Percentiles rank a stretch among this genome's conserved stretches.
Evolutionary conservation across 2,797 vertebrate species (phyloP).

Genomic region (Steatocranus sp.): DNA sequence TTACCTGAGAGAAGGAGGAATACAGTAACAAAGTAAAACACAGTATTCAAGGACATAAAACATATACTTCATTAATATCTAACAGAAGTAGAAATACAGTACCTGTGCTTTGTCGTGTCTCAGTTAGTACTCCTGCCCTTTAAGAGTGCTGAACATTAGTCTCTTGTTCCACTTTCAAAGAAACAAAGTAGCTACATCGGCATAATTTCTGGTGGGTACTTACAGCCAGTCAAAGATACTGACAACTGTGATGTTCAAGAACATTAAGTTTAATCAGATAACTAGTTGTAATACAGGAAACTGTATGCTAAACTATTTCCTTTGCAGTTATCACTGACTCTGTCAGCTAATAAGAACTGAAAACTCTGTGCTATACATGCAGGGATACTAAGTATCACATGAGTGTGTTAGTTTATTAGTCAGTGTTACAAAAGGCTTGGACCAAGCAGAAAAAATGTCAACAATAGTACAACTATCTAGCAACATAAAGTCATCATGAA

Average conservation of each 20-base stretch:
- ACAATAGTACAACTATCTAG: not conserved
- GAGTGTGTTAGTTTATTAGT: not conserved
- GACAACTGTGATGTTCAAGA: not conserved
- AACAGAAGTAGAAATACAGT: not conserved
- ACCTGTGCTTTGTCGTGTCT: not conserved
- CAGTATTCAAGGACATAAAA: conserved; percentile 12
- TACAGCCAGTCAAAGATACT: not conserved
- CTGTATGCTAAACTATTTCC: not conserved
- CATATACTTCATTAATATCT: conserved; percentile 28
- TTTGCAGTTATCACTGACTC: not conserved
- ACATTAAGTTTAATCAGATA: not conserved
- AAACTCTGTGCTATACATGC: not conserved
- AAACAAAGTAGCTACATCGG: not conserved
- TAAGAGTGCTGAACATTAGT: not conserved
- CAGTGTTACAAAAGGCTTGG: not conserved
- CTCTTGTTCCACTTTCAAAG: conserved; percentile 5
- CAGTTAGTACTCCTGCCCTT: not conserved
- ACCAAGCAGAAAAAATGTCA: not conserved
- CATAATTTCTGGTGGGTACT: not conserved
- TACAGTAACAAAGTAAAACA: conserved; percentile 7
- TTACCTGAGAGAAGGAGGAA: conserved; percentile 9
- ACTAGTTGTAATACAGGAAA: not conserved
- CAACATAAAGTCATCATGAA: not conserved
- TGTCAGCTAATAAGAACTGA: not conserved
- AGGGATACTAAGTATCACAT: not conserved